Base-by-base conservation (phyloP, 2,797 vertebrate genomes). In the Xenops minutus region DNA sequence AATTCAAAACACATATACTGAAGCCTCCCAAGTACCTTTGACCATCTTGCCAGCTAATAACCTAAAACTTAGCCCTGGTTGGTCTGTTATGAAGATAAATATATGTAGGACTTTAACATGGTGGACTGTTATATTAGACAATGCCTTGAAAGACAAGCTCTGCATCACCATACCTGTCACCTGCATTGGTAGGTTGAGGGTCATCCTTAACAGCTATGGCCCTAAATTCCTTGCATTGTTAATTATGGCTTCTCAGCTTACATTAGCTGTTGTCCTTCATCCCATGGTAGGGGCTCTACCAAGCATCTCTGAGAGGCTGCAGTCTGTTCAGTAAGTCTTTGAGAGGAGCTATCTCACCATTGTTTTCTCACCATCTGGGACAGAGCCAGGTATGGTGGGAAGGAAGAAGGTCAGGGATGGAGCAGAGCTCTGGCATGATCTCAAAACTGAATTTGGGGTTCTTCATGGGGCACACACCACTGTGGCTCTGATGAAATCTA, bases 151-250 rank as follows among this genome's bases (percentile, higher is more conserved):
- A 80, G 41, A 69, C 22, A 61, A 61, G 16, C 14, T 85, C 48
- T 81, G 17, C 14, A 8, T 19, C 29, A n/a, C 17, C 34, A 52
- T 56, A 77, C 19, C 34, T 52, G 52, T 34, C 39, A 67, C 2
- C 30, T 71, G n/a, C 26, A 19, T 12, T 74, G 32, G 12, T 34
- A 62, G 5, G 16, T 66, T 52, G 0, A 2, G 20, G 6, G 4
- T 62, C 36, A 58, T 51, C 36, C 37, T 71, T 32, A 49, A 61
- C 6, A n/a, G 20, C 15, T 66, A 6, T 34, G 23, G 39, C 43
- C 34, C 56, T 59, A 71, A 64, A 80, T n/a, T 75, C 15, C 23
- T 69, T 75, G 19, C 19, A 5, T 5, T 30, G 3, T 21, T 81
- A 49, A 43, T 30, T 39, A 58, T 18, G 32, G 7, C 52, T 72